These are phyloP conservation scores for Myodes glareolus DNA, from an alignment of 2,113 vertebrate genomes.

Conservation along the genomic window DNA sequence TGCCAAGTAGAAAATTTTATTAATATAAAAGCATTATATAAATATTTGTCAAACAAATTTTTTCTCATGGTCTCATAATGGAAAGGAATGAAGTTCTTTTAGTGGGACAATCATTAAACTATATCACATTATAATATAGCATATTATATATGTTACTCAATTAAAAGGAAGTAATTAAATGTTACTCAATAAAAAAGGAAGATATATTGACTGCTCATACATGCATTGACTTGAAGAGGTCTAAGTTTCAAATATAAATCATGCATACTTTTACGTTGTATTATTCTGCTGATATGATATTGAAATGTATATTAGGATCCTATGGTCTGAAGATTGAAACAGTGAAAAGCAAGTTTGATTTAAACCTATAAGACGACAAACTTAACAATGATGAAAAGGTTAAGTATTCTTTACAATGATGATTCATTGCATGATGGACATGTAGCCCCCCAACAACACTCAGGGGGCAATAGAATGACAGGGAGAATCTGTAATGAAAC, in stretches of 20 bases:
- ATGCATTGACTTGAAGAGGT: not conserved
- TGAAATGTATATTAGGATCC: not conserved
- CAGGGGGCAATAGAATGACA: not conserved
- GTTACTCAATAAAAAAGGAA: not conserved
- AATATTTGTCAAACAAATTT: not conserved
- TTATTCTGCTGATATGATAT: not conserved
- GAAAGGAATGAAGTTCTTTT: not conserved
- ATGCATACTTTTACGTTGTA: not conserved
- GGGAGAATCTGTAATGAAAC: no score
- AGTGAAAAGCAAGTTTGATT: rapidly evolving
- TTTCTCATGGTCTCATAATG: not conserved
- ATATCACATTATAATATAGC: not conserved
- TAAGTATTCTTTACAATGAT: not conserved
- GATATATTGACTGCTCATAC: not conserved
- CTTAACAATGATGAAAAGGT: not conserved
- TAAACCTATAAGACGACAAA: not conserved
- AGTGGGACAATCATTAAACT: not conserved
- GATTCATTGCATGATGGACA: rapidly evolving
- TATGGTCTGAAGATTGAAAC: not conserved
- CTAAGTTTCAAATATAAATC: not conserved
- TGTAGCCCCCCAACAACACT: not conserved
- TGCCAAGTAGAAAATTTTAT: not conserved
- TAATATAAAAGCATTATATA: not conserved
- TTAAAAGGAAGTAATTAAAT: not conserved
- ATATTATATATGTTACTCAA: not conserved